Percentiles rank a stretch among this genome's conserved stretches.
These are phyloP conservation scores for Otis tarda DNA, from an alignment of 2,113 vertebrate species.

Conservation along the genomic window DNA sequence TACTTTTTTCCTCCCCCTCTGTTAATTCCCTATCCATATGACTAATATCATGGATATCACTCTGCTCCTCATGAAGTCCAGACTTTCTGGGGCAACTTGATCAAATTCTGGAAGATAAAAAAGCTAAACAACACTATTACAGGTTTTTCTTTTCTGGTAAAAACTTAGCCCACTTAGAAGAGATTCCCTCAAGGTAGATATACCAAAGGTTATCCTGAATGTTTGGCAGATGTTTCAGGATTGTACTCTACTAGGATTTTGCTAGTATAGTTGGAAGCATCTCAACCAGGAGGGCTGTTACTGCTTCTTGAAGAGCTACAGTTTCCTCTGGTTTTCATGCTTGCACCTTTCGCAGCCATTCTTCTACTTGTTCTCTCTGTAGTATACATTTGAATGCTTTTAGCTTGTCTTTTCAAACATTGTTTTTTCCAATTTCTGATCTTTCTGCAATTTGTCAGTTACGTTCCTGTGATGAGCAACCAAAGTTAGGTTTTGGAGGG, in stretches of 20 bases:
- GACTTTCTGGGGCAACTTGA: not conserved
- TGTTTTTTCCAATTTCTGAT: not conserved
- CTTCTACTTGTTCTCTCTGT: not conserved
- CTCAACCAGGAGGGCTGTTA: not conserved
- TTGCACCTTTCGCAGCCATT: not conserved
- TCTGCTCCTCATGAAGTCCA: not conserved
- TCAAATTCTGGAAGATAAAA: not conserved
- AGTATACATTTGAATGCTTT: not conserved
- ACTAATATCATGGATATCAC: not conserved
- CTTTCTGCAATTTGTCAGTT: not conserved
- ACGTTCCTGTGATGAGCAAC: not conserved
- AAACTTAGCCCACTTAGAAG: not conserved
- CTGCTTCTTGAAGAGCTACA: not conserved
- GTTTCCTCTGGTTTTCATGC: not conserved
- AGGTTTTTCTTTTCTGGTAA: not conserved
- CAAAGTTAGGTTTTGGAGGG: accelerated
- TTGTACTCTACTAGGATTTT: not conserved
- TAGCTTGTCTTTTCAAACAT: not conserved
- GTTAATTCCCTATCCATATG: not conserved
- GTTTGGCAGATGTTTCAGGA: not conserved
- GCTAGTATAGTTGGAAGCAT: not conserved
- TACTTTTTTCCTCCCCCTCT: not conserved
- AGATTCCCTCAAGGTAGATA: not conserved
- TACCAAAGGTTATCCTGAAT: not conserved
- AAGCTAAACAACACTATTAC: not conserved